Evolutionary conservation across 1,140 invertebrate genomes (phyloP).

Genomic region (Apis florea): DNA sequence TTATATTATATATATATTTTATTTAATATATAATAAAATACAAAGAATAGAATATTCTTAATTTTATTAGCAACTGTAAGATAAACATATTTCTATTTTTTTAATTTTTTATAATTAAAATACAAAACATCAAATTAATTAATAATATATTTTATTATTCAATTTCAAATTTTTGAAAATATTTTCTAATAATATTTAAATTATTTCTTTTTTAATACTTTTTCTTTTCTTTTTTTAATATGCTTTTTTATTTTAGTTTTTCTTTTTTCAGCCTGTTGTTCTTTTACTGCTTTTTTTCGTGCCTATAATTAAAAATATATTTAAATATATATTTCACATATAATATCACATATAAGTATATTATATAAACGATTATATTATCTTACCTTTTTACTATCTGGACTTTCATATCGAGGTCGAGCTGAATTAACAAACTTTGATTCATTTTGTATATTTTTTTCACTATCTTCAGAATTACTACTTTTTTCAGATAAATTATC

Average conservation of each 20-base stretch:
- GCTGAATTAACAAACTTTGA: slow-evolving; percentile 85
- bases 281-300: slow-evolving; percentile 92
- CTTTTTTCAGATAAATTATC: slow-evolving; percentile 71
- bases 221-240: slow-evolving; percentile 94
- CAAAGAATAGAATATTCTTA: not conserved
- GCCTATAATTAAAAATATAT: slow-evolving; percentile 77
- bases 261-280: slow-evolving; percentile 94
- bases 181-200: not conserved
- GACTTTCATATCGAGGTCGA: slow-evolving; percentile 92
- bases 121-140: not conserved
- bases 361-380: slow-evolving; percentile 59
- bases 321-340: not conserved
- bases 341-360: not conserved
- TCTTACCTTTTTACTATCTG: slow-evolving; percentile 92
- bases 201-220: slow-evolving; percentile 74
- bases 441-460: slow-evolving; percentile 77
- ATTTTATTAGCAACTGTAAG: not conserved
- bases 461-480: slow-evolving; percentile 71
- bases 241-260: slow-evolving; percentile 97
- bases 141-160: slow-evolving; percentile 1
- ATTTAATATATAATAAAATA: not conserved
- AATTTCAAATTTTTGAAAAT: not conserved
- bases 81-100: slow-evolving; percentile 19
- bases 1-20: not conserved
- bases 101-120: not conserved